Evolutionary conservation across 1,140 invertebrate species (phyloP).

Genomic region (Babylonia areolata): DNA sequence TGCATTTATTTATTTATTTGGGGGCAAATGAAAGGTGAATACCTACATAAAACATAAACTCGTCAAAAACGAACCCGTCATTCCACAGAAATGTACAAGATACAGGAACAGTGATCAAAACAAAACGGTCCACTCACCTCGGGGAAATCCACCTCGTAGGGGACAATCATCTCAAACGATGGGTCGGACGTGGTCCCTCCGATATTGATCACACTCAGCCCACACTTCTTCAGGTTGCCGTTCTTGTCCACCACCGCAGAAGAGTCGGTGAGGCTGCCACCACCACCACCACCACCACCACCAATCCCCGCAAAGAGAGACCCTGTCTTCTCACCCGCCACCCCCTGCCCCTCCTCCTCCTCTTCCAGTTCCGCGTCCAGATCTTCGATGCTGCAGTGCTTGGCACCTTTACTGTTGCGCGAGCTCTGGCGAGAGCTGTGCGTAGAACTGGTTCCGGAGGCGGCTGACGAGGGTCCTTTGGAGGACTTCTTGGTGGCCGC

Average conservation of each 20-base stretch:
- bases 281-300: not conserved
- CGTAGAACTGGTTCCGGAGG: not conserved
- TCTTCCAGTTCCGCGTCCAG: slow-evolving; percentile 20
- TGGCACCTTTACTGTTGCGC: not conserved
- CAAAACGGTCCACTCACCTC: not conserved
- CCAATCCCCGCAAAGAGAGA: no score
- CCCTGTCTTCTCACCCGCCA: no score
- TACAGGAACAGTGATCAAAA: not conserved
- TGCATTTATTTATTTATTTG: no score
- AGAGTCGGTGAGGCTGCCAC: not conserved
- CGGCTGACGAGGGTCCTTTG: not conserved
- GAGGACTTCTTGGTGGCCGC: not conserved
- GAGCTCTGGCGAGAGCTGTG: slow-evolving; percentile 18
- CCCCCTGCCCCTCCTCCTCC: not conserved
- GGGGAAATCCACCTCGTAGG: slow-evolving; percentile 5
- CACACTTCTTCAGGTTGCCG: not conserved
- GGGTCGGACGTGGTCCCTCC: slow-evolving; percentile 29
- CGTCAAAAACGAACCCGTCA: not conserved
- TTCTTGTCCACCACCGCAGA: slow-evolving; percentile 12
- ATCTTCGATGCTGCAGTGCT: slow-evolving; percentile 30
- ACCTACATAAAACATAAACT: not conserved
- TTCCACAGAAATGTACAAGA: not conserved
- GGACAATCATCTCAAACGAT: slow-evolving; percentile 34
- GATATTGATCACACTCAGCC: slow-evolving; percentile 21
- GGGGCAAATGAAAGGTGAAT: not conserved